Evolutionary conservation across 2,888 invertebrate species (phyloP), one percentile per base, ranked within the genome.

Genomic region (Euzetes globulus): DNA sequence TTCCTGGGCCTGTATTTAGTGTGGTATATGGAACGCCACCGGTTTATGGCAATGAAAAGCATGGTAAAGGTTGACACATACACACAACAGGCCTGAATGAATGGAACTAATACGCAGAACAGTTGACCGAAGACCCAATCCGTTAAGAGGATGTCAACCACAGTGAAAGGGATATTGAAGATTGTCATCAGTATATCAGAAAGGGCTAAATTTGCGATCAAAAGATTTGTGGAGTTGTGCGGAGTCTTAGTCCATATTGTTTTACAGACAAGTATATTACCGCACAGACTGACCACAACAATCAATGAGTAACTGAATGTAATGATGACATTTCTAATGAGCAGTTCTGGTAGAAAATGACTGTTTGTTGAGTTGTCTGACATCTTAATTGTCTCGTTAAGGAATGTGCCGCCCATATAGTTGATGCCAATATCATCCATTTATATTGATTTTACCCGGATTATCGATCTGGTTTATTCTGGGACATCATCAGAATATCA

Each of bases 171-270:
- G 27, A 84, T 82, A 77, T 84, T 84, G 68, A 84, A 79, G n/a
- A 81, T 79, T 0, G 81, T 81, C 79, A 82, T 80, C 22, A 81
- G 74, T 6, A 81, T 76, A 75, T 81, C 81, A 0, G 85, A 85
- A 6, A 85, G 80, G 2, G 86, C 86, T 75, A 86, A 80, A 78
- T 86, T 86, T 17, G 85, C 84, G 74, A 86, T 84, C 80, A 86
- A 85, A 19, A 85, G 83, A 79, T 86, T 86, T 0, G 86, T 86
- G 58, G 86, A 83, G 0, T 85, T 85, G 78, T 85, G 85, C 83
- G 86, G 85, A 72, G 83, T 80, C 77, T 84, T 82, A 78, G 85
- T 85, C 47, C 84, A 80, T 1, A 87, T 85, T 13, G 86, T 84
- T 77, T 83, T 84, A 22, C 85, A 83, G 3, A 85, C 85, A n/a